phyloP scores from a whole-genome alignment of 2,113 vertebrate genomes.

The Oryzias celebensis region DNA sequence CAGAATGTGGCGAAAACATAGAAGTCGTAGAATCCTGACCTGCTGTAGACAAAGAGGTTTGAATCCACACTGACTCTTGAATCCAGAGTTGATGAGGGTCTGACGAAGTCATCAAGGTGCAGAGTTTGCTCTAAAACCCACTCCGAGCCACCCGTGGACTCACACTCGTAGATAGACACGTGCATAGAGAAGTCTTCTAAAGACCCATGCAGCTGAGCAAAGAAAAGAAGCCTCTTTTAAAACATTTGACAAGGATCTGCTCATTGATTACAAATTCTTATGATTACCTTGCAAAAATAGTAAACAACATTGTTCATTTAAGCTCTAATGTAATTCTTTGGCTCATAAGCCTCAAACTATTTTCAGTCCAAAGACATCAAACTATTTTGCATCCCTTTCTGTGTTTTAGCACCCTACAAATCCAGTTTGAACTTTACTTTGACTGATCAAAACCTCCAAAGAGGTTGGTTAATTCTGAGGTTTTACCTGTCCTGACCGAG shows the following conservation, averaged over 20 bases:
- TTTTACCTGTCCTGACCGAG: slow-evolving; percentile 70
- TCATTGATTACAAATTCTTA: background rate
- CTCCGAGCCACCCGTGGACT: slow-evolving; percentile 96
- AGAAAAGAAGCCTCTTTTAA: background rate
- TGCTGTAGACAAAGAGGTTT: slow-evolving; percentile 97
- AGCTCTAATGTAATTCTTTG: background rate
- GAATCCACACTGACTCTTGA: slow-evolving; percentile 94
- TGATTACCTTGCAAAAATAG: no score
- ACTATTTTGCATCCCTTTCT: slow-evolving; percentile 1
- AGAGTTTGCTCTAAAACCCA: slow-evolving; percentile 98
- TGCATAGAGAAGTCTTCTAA: slow-evolving; percentile 94
- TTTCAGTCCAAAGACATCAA: slow-evolving; percentile 11
- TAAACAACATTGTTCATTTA: no score
- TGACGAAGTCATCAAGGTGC: slow-evolving; percentile 91
- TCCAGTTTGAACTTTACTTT: background rate
- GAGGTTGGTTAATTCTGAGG: background rate
- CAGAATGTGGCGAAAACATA: slow-evolving; percentile 7
- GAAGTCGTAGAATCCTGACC: slow-evolving; percentile 69
- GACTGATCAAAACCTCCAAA: background rate
- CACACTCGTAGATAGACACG: slow-evolving; percentile 97
- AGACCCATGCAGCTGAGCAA: slow-evolving; percentile 40
- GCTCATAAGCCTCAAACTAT: background rate
- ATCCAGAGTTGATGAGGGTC: slow-evolving; percentile 86
- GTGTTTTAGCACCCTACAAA: background rate
- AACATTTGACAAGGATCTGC: background rate